Evolutionary conservation across 2,888 invertebrate species (phyloP).

Genomic region (Hemithea aestivaria): DNA sequence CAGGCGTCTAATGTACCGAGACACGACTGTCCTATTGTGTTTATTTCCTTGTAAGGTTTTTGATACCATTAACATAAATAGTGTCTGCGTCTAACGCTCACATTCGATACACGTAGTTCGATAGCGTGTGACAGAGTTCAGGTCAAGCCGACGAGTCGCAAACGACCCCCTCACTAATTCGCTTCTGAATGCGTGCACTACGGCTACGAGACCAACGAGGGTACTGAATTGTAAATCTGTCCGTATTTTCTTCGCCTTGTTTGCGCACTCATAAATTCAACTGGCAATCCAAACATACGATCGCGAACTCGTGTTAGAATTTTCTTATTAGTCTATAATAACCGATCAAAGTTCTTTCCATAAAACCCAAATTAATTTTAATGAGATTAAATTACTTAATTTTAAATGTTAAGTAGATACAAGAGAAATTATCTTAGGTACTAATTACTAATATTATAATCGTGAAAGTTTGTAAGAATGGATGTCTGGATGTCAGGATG

Average conservation of each 20-base stretch:
- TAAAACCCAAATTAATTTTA: slow-evolving; percentile 13
- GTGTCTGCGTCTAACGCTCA: slow-evolving; percentile 53
- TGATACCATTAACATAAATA: slow-evolving; percentile 74
- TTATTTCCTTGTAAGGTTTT: slow-evolving; percentile 73
- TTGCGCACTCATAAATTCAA: slow-evolving; percentile 21
- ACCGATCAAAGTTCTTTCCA: slow-evolving; percentile 22
- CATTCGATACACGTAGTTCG: slow-evolving; percentile 61
- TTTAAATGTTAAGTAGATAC: no score
- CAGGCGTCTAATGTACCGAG: slow-evolving; percentile 68
- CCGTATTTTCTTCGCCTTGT: slow-evolving; percentile 16
- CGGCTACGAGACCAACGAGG: slow-evolving; percentile 32
- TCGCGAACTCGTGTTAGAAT: slow-evolving; percentile 13
- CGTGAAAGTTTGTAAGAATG: no score
- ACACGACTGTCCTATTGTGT: slow-evolving; percentile 75
- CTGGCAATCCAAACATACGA: slow-evolving; percentile 20
- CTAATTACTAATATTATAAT: no score
- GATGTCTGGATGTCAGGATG: no score
- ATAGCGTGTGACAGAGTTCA: slow-evolving; percentile 39
- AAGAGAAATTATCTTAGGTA: slow-evolving; percentile 18
- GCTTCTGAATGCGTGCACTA: slow-evolving; percentile 42
- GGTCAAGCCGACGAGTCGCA: slow-evolving; percentile 41
- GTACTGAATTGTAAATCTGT: slow-evolving; percentile 33
- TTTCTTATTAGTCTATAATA: slow-evolving; percentile 23
- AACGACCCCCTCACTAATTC: slow-evolving; percentile 47
- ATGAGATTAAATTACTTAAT: no score